Evolutionary conservation across 2,797 vertebrate species (phyloP), one percentile per base, ranked within the genome.

Genomic region (Sebastes hopkinsi): DNA sequence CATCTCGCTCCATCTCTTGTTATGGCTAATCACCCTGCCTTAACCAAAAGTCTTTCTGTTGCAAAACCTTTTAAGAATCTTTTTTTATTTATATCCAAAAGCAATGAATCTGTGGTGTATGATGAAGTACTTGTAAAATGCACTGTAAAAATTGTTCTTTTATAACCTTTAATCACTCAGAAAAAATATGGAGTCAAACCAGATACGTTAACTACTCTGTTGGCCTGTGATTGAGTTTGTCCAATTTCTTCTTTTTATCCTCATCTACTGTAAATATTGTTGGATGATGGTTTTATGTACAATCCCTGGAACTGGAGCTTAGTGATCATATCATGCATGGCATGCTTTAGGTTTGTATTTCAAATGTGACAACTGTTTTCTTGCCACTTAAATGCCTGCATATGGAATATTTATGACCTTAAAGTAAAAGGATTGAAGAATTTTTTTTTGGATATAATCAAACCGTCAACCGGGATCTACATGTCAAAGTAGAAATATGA

Each of bases 61-160:
- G 68, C 56, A 75, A 65, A 38, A 70, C 23, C 18, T 88, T 82
- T 85, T 82, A 77, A 76, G 16, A 82, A 65, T 61, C 60, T 88
- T 88, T 89, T 80, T 88, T 83, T 87, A 90, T 90, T 88, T 92
- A 83, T 92, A 76, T 75, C 52, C 10, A 58, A 61, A 88, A 81
- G 52, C 69, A 75, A 79, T 60, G 67, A 75, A 55, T 87, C 54
- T 84, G 50, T 81, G 76, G 81, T 82, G 54, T 67, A 83, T 92
- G 89, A 83, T 92, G 89, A 94, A 93, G 87, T 75, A 83, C 75
- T 77, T 87, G 81, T 88, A 78, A 84, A 87, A 88, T 92, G 79
- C 85, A 87, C 83, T 89, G 79, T 88, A 86, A 82, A 84, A 81
- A 77, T 70, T 58, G 50, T 90, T 91, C 83, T 73, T 82, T 1